Percentiles rank a stretch among this genome's conserved stretches.
These are phyloP conservation scores for Smittia sp. DNA, from an alignment of 2,888 invertebrate species.

Conservation along the genomic window DNA sequence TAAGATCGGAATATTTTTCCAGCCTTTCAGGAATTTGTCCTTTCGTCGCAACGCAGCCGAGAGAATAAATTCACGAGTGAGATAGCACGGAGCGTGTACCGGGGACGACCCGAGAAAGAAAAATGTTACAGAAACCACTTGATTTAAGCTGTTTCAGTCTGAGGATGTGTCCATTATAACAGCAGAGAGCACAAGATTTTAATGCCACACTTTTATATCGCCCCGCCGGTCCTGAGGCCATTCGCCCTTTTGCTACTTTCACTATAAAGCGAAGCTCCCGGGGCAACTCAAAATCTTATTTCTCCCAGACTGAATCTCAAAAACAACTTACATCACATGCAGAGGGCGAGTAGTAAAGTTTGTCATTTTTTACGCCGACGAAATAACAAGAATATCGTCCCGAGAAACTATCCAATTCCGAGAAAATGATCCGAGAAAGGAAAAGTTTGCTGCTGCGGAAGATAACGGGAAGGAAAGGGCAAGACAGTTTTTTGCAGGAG, in stretches of 20 bases:
- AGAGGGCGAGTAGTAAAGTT: background rate
- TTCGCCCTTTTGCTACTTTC: background rate
- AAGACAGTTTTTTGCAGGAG: background rate
- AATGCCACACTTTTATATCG: slow-evolving; percentile 33
- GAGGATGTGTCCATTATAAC: slow-evolving; percentile 40
- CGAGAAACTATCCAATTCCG: slow-evolving; percentile 6
- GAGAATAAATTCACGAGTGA: background rate
- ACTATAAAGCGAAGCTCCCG: slow-evolving; percentile 2
- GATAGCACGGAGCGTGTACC: background rate
- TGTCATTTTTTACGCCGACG: background rate
- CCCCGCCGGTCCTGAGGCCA: background rate
- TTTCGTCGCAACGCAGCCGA: background rate
- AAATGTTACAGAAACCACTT: slow-evolving; percentile 35
- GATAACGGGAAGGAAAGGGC: background rate
- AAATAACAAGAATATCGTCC: slow-evolving; percentile 1
- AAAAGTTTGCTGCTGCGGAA: background rate
- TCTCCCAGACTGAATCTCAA: slow-evolving; percentile 8
- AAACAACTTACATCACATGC: background rate
- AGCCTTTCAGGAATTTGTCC: slow-evolving; percentile 15
- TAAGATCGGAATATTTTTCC: slow-evolving; percentile 5
- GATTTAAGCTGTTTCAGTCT: slow-evolving; percentile 39
- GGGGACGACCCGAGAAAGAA: slow-evolving; percentile 8
- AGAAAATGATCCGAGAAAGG: slow-evolving; percentile 18
- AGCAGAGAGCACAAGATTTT: slow-evolving; percentile 9
- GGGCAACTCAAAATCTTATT: background rate